phyloP scores from a whole-genome alignment of 1,140 invertebrate genomes.

The Anadara kagoshimensis region DNA sequence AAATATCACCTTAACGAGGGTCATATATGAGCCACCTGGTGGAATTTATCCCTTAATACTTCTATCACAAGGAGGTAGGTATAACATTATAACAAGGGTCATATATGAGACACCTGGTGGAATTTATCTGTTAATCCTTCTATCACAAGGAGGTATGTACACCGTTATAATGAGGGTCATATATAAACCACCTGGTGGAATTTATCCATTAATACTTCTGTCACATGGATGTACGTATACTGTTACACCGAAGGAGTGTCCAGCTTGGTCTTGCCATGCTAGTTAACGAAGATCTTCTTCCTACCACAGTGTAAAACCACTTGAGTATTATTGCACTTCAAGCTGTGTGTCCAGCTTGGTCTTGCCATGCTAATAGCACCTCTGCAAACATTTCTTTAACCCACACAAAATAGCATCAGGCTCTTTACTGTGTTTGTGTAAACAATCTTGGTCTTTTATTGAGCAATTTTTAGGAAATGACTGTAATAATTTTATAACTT shows the following conservation, averaged over 20 bases:
- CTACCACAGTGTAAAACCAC: no score
- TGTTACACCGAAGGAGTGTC: background rate
- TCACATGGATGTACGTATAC: slow-evolving; percentile 55
- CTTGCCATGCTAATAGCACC: no score
- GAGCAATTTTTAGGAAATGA: no score
- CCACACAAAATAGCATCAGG: no score
- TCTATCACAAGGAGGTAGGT: slow-evolving; percentile 58
- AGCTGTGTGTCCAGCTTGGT: no score
- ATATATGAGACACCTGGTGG: slow-evolving; percentile 65
- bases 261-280: no score
- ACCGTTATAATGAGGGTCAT: background rate
- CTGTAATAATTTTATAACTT: no score
- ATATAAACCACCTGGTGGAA: slow-evolving; percentile 66
- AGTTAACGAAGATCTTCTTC: no score
- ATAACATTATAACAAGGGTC: background rate
- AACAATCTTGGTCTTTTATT: no score
- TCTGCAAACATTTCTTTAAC: no score
- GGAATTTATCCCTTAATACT: slow-evolving; percentile 68
- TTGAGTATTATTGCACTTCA: no score
- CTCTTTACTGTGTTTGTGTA: no score
- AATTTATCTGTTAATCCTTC: slow-evolving; percentile 64
- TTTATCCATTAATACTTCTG: slow-evolving; percentile 65
- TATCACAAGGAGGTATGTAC: slow-evolving; percentile 59
- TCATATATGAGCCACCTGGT: slow-evolving; percentile 66
- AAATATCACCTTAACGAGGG: slow-evolving; percentile 60